These are phyloP conservation scores for Sipha maydis DNA, from an alignment of 2,888 invertebrate species.

Conservation along the genomic window DNA sequence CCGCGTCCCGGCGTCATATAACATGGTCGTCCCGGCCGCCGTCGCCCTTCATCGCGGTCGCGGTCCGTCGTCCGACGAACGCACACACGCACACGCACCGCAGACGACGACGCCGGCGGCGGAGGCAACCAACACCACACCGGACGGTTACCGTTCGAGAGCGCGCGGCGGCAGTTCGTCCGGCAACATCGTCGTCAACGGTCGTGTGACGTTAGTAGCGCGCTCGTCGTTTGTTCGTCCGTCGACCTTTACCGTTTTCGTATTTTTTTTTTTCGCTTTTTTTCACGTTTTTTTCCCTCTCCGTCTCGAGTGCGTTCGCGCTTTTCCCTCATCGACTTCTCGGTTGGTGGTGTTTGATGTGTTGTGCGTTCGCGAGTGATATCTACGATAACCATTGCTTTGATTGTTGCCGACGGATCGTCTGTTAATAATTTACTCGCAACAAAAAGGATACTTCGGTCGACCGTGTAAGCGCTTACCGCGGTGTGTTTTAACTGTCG, in stretches of 20 bases:
- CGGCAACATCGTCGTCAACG: conserved; percentile 32
- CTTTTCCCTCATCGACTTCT: not conserved
- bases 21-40: not conserved
- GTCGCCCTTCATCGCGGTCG: not conserved
- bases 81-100: not conserved
- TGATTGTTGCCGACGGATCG: no score
- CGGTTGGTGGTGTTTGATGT: not conserved
- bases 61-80: not conserved
- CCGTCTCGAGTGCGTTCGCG: not conserved
- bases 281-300: no score
- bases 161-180: conserved; percentile 50
- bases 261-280: no score
- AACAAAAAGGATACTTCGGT: not conserved
- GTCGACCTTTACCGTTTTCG: not conserved
- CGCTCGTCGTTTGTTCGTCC: not conserved
- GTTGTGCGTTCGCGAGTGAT: not conserved
- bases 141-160: conserved; percentile 44
- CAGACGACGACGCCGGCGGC: conserved; percentile 25
- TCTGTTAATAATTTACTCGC: not conserved
- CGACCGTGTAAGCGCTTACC: no score
- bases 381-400: no score
- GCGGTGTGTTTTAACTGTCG: not conserved
- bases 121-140: conserved; percentile 6
- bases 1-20: not conserved
- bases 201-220: not conserved